phyloP scores from a whole-genome alignment of 2,888 invertebrate species.

The Pandemis heparana region DNA sequence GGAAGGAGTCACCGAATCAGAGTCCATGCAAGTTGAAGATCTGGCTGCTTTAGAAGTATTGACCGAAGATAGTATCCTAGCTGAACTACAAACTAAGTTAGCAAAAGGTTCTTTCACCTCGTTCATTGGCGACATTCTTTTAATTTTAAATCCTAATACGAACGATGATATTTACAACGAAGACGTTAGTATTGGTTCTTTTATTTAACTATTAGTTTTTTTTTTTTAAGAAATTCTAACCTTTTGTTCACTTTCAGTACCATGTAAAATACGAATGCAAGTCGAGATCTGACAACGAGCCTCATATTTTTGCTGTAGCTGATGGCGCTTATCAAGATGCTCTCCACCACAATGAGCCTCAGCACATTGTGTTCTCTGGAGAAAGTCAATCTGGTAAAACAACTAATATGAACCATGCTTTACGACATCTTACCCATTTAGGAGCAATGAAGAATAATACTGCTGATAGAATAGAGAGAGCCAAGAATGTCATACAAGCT shows the following conservation, averaged over 20 bases:
- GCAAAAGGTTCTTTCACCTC: conserved; percentile 89
- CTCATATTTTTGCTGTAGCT: conserved; percentile 95
- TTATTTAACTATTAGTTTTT: background rate
- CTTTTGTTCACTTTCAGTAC: conserved; percentile 83
- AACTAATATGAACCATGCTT: conserved; percentile 91
- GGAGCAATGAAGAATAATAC: conserved; percentile 90
- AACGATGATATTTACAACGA: conserved; percentile 90
- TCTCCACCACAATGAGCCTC: conserved; percentile 93
- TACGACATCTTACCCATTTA: conserved; percentile 93
- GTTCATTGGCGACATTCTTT: conserved; percentile 92
- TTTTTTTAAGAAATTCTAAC: background rate
- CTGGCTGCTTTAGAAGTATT: conserved; percentile 91
- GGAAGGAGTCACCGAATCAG: conserved; percentile 85
- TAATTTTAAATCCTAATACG: conserved; percentile 93
- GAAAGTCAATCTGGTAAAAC: conserved; percentile 97
- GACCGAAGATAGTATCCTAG: conserved; percentile 89
- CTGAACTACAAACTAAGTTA: conserved; percentile 89
- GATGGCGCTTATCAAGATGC: conserved; percentile 96
- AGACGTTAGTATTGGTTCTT: conserved; percentile 81
- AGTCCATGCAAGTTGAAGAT: conserved; percentile 93
- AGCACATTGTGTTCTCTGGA: conserved; percentile 95
- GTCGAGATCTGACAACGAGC: conserved; percentile 94
- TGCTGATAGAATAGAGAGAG: conserved; percentile 88
- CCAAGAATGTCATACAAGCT: conserved; percentile 90
- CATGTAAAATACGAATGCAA: conserved; percentile 93